Evolutionary conservation across 2,888 invertebrate genomes (phyloP).

Genomic region (Emesis castigata): DNA sequence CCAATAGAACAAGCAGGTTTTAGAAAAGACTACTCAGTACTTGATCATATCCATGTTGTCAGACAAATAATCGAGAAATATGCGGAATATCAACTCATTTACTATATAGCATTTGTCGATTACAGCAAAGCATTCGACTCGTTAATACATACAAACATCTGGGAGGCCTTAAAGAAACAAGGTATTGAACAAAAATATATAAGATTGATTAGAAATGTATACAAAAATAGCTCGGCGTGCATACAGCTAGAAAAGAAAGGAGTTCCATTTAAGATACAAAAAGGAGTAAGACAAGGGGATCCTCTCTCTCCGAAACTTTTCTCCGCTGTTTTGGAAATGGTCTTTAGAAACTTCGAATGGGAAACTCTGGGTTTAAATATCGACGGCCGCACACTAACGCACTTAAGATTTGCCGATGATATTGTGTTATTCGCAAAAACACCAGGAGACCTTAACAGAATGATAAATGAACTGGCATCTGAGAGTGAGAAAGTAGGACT

Average conservation of each 20-base stretch:
- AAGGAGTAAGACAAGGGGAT: no score
- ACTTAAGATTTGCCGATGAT: background rate
- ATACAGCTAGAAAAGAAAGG: background rate
- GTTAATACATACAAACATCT: background rate
- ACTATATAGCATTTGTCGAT: no score
- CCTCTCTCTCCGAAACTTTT: background rate
- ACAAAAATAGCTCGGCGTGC: background rate
- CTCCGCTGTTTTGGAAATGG: background rate
- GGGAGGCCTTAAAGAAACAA: background rate
- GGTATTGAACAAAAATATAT: background rate
- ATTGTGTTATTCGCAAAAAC: background rate
- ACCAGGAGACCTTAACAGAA: background rate
- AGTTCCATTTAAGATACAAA: background rate
- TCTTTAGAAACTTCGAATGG: background rate
- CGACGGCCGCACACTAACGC: background rate
- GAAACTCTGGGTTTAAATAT: background rate
- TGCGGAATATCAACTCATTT: no score
- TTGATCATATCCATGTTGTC: no score
- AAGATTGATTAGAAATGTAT: background rate
- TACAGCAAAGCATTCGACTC: no score
- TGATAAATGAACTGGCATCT: background rate
- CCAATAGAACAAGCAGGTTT: no score
- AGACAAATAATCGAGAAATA: no score
- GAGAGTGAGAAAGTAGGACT: background rate
- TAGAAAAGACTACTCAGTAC: no score